Conservation (phyloP, 2,113 vertebrate species). For the Coreoperca whiteheadi region DNA sequence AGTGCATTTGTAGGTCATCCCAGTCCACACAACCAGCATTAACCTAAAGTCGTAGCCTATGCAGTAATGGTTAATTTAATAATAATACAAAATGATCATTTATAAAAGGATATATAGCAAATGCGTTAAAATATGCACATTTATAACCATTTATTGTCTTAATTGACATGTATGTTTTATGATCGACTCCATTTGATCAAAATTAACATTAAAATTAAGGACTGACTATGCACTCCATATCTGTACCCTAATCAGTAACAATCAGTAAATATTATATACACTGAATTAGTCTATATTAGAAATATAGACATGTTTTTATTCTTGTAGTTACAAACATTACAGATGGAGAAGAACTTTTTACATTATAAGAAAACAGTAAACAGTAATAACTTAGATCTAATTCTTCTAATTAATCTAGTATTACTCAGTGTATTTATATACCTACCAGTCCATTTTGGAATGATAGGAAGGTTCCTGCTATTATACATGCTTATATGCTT, state of each 20-base stretch:
- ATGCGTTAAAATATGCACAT: background rate
- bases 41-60: background rate
- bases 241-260: too few relatives aligned
- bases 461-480: background rate
- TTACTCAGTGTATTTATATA: background rate
- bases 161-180: background rate
- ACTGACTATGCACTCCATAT: background rate
- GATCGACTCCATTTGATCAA: background rate
- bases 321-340: background rate
- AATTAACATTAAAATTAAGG: background rate
- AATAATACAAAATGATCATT: background rate
- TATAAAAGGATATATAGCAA: background rate
- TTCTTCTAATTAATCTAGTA: background rate
- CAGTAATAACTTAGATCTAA: background rate
- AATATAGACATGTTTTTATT: background rate
- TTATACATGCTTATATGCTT: background rate
- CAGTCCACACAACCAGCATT: background rate
- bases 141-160: background rate
- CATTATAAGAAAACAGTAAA: background rate
- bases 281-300: background rate
- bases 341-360: background rate
- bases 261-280: too few relatives aligned
- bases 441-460: background rate
- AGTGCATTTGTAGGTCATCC: background rate
- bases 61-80: background rate